Evolutionary conservation across 2,797 vertebrate species (phyloP).

Genomic region (Amblyraja radiata): DNA sequence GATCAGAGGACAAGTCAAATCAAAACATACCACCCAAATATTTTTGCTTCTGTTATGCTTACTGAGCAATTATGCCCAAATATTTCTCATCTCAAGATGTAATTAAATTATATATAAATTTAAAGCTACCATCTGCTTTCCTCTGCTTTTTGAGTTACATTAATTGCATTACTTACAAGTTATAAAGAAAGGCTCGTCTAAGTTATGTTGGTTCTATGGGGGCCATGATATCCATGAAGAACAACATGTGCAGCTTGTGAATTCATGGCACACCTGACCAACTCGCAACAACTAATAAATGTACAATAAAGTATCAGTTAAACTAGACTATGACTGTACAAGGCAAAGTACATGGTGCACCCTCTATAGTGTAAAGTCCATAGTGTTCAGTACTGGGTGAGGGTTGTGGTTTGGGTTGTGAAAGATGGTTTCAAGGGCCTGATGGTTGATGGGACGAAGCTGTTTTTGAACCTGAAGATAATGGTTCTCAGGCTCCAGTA

Average conservation of each 20-base stretch:
- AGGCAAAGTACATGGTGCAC: too few relatives aligned
- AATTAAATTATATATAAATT: background rate
- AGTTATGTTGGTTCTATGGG: background rate
- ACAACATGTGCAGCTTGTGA: background rate
- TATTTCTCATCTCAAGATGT: background rate
- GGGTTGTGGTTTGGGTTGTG: too few relatives aligned
- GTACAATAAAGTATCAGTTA: too few relatives aligned
- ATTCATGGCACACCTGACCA: too few relatives aligned
- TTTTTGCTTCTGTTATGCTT: background rate
- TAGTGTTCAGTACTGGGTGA: too few relatives aligned
- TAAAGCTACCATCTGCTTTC: background rate
- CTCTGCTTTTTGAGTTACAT: background rate
- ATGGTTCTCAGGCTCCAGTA: too few relatives aligned
- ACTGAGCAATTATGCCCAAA: background rate
- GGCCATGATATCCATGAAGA: background rate
- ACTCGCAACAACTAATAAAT: too few relatives aligned
- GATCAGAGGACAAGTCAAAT: background rate
- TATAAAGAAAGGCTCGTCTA: background rate
- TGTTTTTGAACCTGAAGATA: too few relatives aligned
- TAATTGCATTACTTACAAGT: background rate
- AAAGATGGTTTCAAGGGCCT: too few relatives aligned
- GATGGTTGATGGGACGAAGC: too few relatives aligned
- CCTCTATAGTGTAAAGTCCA: too few relatives aligned
- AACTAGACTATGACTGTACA: too few relatives aligned
- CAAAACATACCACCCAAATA: background rate